A percentile compares a stretch with the other conserved stretches of the same genome.
Evolutionary conservation across 2,797 vertebrate genomes (phyloP).

Genomic region (Epinephelus coioides): DNA sequence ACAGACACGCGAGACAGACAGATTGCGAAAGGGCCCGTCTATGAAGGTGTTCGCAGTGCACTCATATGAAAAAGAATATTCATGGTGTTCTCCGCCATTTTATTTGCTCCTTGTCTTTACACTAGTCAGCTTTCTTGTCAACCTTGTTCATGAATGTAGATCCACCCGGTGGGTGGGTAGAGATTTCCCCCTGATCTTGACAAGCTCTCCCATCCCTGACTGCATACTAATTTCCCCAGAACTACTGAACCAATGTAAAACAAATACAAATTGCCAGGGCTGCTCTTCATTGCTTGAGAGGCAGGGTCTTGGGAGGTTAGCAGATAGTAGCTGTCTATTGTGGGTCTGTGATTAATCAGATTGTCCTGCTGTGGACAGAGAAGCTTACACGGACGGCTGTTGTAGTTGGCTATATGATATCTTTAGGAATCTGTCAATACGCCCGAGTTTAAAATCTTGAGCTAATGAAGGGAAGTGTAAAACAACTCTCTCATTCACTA

Average conservation of each 20-base stretch:
- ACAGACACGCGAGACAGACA: constrained; percentile 72
- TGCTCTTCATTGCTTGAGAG: constrained; percentile 57
- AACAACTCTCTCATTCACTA: not conserved
- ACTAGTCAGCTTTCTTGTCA: constrained; percentile 80
- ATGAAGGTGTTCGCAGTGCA: constrained; percentile 67
- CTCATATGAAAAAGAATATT: constrained; percentile 78
- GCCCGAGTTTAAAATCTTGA: constrained; percentile 39
- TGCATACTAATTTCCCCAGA: constrained; percentile 79
- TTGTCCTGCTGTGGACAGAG: constrained; percentile 59
- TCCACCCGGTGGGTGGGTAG: constrained; percentile 73
- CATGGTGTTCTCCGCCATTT: constrained; percentile 69
- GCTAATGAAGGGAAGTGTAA: constrained; percentile 42
- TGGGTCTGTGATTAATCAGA: constrained; percentile 63
- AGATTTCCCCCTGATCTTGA: constrained; percentile 77
- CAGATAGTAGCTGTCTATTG: constrained; percentile 62
- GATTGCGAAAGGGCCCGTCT: constrained; percentile 62
- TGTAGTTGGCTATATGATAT: constrained; percentile 29
- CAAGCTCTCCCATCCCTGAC: constrained; percentile 76
- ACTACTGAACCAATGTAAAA: constrained; percentile 76
- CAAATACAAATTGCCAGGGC: constrained; percentile 74
- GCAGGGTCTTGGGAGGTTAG: constrained; percentile 56
- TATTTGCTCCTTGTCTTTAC: constrained; percentile 83
- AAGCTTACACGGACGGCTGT: constrained; percentile 44
- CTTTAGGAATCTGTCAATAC: constrained; percentile 43
- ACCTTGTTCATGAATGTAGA: constrained; percentile 81